Percentiles rank a stretch among this genome's conserved stretches.
Evolutionary conservation across 2,797 vertebrate genomes (phyloP).

Genomic region (Avahi laniger): DNA sequence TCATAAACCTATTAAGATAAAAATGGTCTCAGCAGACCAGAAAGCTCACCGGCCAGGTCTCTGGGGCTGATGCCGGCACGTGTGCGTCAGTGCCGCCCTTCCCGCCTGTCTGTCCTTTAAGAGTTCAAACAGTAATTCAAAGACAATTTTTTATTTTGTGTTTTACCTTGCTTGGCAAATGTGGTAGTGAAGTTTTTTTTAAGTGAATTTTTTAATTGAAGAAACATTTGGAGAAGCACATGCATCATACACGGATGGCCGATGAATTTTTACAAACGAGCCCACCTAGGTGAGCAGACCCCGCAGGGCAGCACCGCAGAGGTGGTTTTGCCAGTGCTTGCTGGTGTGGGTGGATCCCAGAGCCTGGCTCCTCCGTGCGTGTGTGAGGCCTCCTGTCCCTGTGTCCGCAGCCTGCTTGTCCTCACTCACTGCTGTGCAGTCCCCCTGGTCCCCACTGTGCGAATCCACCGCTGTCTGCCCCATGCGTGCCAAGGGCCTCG

Average conservation of each 20-base stretch:
- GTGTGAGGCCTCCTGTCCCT: background rate
- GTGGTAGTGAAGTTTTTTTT: background rate
- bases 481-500: fast-evolving
- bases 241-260: fast-evolving
- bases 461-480: fast-evolving
- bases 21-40: background rate
- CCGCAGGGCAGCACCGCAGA: fast-evolving
- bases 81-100: fast-evolving
- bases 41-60: fast-evolving
- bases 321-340: too few species aligned
- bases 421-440: fast-evolving
- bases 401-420: fast-evolving
- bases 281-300: fast-evolving
- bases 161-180: background rate
- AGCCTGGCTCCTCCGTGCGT: background rate
- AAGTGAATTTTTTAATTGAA: background rate
- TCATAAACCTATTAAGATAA: fast-evolving
- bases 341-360: too few species aligned
- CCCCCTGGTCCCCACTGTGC: fast-evolving
- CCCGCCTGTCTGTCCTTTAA: background rate
- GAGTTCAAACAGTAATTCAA: fast-evolving
- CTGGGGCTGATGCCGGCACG: fast-evolving
- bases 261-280: fast-evolving
- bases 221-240: background rate
- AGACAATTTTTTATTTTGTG: background rate